Evolutionary conservation across 2,888 invertebrate genomes (phyloP).

Genomic region (Nomada flava): DNA sequence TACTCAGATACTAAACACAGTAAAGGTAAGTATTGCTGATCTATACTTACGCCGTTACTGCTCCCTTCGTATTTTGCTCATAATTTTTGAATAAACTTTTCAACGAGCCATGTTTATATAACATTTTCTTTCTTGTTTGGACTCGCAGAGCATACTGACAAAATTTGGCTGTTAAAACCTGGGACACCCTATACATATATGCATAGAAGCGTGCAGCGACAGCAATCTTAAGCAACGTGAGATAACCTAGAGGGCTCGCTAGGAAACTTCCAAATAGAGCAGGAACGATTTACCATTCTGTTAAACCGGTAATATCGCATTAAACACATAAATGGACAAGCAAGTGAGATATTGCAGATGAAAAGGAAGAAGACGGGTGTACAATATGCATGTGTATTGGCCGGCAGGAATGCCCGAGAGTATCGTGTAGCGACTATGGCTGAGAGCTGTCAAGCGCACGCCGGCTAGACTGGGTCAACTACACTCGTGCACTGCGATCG

Average conservation of each 20-base stretch:
- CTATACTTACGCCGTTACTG: no score
- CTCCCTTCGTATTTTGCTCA: no score
- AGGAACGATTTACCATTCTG: background rate
- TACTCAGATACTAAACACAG: no score
- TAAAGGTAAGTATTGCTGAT: no score
- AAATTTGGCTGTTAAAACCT: no score
- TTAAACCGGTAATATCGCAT: background rate
- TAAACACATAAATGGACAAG: background rate
- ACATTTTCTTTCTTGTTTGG: no score
- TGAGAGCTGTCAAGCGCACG: conserved; percentile 69
- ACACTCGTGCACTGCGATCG: conserved; percentile 45
- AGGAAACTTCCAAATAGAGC: background rate
- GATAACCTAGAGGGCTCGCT: conserved; percentile 24
- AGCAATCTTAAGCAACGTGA: conserved; percentile 26
- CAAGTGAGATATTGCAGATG: no score
- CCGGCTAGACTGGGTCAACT: conserved; percentile 60
- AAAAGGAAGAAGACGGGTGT: background rate
- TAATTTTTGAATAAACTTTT: no score
- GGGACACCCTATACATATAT: no score
- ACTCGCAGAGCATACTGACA: no score
- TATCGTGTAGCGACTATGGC: conserved; percentile 43
- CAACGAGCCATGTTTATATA: no score
- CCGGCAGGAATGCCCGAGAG: conserved; percentile 25
- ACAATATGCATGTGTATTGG: background rate
- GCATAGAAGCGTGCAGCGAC: conserved; percentile 8